Evolutionary conservation across 1,140 invertebrate genomes (phyloP).

Genomic region (Nasonia longicornis): DNA sequence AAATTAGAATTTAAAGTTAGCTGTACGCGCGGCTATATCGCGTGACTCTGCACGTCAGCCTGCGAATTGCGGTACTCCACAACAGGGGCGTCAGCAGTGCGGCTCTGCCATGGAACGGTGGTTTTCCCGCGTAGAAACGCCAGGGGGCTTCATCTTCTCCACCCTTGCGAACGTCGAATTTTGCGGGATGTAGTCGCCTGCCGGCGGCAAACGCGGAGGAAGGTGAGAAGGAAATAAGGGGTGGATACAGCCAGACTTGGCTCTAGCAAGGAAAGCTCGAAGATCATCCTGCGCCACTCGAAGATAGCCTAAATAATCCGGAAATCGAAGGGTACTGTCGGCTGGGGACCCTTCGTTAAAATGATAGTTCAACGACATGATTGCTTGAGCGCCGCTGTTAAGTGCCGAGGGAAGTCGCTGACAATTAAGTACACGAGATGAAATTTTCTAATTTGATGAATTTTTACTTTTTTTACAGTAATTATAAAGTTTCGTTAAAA

Average conservation of each 20-base stretch:
- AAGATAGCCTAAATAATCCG: conserved; percentile 58
- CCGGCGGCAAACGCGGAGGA: not conserved
- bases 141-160: conserved; percentile 15
- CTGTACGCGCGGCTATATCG: not conserved
- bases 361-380: conserved; percentile 54
- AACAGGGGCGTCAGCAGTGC: not conserved
- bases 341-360: conserved; percentile 57
- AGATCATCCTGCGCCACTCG: conserved; percentile 49
- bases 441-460: not conserved
- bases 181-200: conserved; percentile 24
- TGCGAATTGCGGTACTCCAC: not conserved
- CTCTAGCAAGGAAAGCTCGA: not conserved
- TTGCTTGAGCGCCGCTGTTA: conserved; percentile 39
- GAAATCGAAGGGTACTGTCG: conserved; percentile 43
- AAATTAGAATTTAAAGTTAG: not conserved
- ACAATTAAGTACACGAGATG: not conserved
- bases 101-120: not conserved
- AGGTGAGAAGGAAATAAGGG: conserved; percentile 24
- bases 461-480: not conserved
- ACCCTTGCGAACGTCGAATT: conserved; percentile 15
- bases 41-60: not conserved
- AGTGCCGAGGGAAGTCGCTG: not conserved
- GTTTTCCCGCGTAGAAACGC: conserved; percentile 37
- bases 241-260: conserved; percentile 18
- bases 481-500: not conserved